Conservation (phyloP, 2,113 vertebrate species). For the Natator depressus region DNA sequence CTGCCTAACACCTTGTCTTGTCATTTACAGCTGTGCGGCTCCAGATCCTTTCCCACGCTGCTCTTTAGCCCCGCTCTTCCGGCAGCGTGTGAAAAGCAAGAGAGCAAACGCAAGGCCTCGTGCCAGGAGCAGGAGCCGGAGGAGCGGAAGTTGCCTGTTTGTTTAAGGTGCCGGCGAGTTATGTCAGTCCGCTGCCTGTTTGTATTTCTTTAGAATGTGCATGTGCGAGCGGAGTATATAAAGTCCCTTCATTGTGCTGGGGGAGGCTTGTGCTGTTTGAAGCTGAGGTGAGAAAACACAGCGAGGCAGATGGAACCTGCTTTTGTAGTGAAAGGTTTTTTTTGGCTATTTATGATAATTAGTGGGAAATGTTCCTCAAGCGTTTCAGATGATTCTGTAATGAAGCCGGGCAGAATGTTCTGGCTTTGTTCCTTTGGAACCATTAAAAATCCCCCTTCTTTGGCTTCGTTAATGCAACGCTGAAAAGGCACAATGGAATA, state of each 20-base stretch:
- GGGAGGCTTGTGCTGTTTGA: slow-evolving; percentile 38
- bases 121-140: background rate
- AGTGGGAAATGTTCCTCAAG: slow-evolving; percentile 74
- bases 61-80: too few species aligned
- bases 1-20: background rate
- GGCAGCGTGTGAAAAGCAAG: background rate
- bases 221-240: background rate
- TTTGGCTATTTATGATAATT: slow-evolving; percentile 79
- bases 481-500: slow-evolving; percentile 70
- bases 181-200: slow-evolving; percentile 69
- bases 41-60: background rate
- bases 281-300: slow-evolving; percentile 40
- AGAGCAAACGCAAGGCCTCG: background rate
- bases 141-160: slow-evolving; percentile 63
- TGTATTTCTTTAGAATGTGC: slow-evolving; percentile 60
- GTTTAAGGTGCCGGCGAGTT: slow-evolving; percentile 70
- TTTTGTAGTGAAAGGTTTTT: slow-evolving; percentile 72
- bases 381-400: slow-evolving; percentile 66
- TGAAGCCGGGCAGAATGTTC: slow-evolving; percentile 65
- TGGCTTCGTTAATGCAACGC: slow-evolving; percentile 33
- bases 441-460: slow-evolving; percentile 67
- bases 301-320: slow-evolving; percentile 65
- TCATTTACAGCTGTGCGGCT: background rate
- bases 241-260: slow-evolving; percentile 56
- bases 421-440: slow-evolving; percentile 64